A percentile compares a stretch with the other conserved stretches of the same genome.
Conservation (phyloP, 2,113 vertebrate species). For the Callocephalon fimbriatum region DNA sequence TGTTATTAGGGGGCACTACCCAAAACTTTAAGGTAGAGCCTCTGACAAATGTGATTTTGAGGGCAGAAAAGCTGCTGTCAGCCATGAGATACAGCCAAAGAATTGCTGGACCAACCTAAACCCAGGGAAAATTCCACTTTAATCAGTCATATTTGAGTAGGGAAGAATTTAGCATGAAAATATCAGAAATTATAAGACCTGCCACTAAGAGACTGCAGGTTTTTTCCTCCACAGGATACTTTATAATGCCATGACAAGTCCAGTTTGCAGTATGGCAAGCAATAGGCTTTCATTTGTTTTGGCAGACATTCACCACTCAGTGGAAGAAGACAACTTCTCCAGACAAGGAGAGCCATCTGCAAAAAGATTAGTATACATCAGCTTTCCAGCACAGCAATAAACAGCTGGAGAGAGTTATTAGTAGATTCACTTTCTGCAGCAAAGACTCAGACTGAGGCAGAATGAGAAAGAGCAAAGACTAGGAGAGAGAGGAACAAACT, state of each 20-base stretch:
- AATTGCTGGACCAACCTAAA: not conserved
- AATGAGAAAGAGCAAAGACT: not conserved
- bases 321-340: not conserved
- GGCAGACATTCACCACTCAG: not conserved
- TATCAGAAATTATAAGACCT: not conserved
- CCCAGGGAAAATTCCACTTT: not conserved
- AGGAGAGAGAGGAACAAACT: not conserved
- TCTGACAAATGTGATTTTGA: not conserved
- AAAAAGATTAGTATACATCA: not conserved
- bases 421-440: not conserved
- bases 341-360: not conserved
- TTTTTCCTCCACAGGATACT: not conserved
- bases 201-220: not conserved
- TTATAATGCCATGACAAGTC: not conserved
- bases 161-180: not conserved
- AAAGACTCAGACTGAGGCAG: not conserved
- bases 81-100: not conserved
- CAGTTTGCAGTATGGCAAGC: not conserved
- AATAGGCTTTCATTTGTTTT: not conserved
- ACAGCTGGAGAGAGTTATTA: not conserved
- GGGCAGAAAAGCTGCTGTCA: not conserved
- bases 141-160: not conserved
- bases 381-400: not conserved
- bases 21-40: not conserved
- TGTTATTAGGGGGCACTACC: not conserved